Conservation (phyloP, 2,113 vertebrate genomes). For the Menura novaehollandiae region DNA sequence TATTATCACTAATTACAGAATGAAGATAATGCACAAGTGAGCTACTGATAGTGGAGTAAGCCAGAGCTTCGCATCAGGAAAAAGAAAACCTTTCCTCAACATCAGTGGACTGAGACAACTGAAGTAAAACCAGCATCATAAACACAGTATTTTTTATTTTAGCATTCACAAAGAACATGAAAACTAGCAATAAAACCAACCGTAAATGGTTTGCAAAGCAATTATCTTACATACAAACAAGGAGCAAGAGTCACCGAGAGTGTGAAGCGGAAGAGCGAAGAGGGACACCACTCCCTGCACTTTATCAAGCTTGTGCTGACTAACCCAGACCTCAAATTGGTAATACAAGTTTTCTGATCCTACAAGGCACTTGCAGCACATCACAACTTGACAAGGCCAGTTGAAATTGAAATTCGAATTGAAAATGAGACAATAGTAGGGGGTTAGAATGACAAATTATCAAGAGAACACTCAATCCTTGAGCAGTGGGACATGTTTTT, state of each 20-base stretch:
- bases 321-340: background rate
- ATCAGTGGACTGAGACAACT: background rate
- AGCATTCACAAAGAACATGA: background rate
- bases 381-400: background rate
- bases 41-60: background rate
- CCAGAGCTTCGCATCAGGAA: background rate
- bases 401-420: background rate
- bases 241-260: background rate
- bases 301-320: background rate
- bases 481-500: background rate
- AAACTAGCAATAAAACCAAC: background rate
- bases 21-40: background rate
- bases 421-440: background rate
- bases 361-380: background rate
- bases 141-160: background rate
- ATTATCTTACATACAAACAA: background rate
- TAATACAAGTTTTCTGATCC: background rate
- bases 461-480: background rate
- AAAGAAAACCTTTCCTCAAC: background rate
- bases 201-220: background rate
- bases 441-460: background rate
- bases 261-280: background rate
- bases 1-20: conserved; percentile 40
- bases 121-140: background rate
- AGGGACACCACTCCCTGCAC: rapidly evolving